Base-by-base conservation (phyloP, 2,888 invertebrate genomes). In the Drosophila anomelani region DNA sequence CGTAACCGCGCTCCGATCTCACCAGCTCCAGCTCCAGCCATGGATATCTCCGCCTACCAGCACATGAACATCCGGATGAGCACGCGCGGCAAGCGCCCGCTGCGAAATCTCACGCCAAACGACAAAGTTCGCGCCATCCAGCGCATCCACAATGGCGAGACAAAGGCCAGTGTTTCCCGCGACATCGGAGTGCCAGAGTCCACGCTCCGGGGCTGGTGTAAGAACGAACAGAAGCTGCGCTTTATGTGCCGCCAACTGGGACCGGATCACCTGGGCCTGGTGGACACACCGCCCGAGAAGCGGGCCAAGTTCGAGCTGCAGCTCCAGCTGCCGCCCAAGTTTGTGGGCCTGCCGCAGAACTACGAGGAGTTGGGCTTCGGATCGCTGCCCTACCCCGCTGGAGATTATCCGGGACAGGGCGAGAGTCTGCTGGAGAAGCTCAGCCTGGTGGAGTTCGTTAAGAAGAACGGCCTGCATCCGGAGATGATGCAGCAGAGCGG, bases 151-250 rank as follows among this genome's bases (percentile, higher is more conserved):
- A 95, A 96, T 89, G 97, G 97, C 54, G 96, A 96, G 92, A 96
- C 96, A 67, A 97, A 97, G 90, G 97, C 97, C 7, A 96, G 96
- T 1, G 97, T 97, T 0, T 96, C 97, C 3, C 94, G 97, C 9
- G 96, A 96, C 91, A 96, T 96, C 89, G 96, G 96, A 51, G 96
- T 97, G 26, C 97, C 97, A 0, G 97, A 97, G 91, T 96, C 96
- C 15, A 97, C 97, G 23, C 93, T 97, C 10, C 94, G 97, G 5
- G 97, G 97, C 68, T 97, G 97, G 97, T 97, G 96, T 93, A 97
- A 97, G 92, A 96, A 96, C 89, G 96, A 96, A 90, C 95, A 96
- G 85, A 96, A 97, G 91, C 91, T 95, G 2, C 92, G 95, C 80
- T 94, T 95, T 91, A 95, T 95, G 87, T 95, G 95, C 53, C 94